These are phyloP conservation scores for Taeniopygia guttata DNA, from an alignment of 2,797 vertebrate genomes.

Conservation along the genomic window DNA sequence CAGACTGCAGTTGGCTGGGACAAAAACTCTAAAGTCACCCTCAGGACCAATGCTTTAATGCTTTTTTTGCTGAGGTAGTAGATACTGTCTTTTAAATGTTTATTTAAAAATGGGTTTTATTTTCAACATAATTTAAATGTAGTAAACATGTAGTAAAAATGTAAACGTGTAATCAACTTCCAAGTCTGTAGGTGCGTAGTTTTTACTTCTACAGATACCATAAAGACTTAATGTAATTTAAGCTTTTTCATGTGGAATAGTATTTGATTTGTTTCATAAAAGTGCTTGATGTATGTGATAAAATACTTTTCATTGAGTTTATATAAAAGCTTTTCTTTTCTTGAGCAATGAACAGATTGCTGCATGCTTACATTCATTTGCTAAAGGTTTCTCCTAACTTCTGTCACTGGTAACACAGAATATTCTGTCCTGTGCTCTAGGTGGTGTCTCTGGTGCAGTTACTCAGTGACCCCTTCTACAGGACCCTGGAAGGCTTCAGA, in stretches of 20 bases:
- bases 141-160: no score
- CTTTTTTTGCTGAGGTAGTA: neutral
- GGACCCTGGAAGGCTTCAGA: slow-evolving; percentile 95
- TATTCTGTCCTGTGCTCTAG: slow-evolving; percentile 71
- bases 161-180: neutral
- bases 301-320: neutral
- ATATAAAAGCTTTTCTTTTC: neutral
- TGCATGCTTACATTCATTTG: neutral
- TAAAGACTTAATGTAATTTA: neutral
- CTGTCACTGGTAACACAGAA: neutral
- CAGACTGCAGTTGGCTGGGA: neutral
- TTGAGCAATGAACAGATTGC: neutral
- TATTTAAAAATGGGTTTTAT: neutral
- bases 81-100: neutral
- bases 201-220: neutral
- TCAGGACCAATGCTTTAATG: neutral
- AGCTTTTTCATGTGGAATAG: neutral
- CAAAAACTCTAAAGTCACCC: neutral
- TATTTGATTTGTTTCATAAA: neutral
- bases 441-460: slow-evolving; percentile 93
- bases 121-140: neutral
- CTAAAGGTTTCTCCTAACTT: neutral
- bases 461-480: slow-evolving; percentile 95
- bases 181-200: neutral
- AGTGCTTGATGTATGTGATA: neutral